phyloP scores from a whole-genome alignment of 2,797 vertebrate genomes.

The Poecilia gillii region DNA sequence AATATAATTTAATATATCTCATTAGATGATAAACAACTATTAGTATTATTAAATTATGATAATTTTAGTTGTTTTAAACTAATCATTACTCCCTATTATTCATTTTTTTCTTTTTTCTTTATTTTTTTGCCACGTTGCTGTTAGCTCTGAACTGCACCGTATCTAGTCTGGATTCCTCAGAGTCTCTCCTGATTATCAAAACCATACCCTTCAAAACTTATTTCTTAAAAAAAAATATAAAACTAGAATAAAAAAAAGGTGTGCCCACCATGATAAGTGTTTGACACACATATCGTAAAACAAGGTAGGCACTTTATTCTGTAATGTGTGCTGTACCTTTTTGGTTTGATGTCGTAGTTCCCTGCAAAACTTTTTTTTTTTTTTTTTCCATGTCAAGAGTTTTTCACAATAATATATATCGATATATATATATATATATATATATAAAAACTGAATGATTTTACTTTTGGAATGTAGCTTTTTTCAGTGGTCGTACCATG shows the following conservation, averaged over 20 bases:
- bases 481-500: slow-evolving; percentile 70
- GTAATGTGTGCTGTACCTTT: slow-evolving; percentile 61
- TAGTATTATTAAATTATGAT: background rate
- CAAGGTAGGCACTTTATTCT: slow-evolving; percentile 55
- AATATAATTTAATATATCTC: background rate
- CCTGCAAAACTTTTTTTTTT: slow-evolving; percentile 49
- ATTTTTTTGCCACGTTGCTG: slow-evolving; percentile 7
- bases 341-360: slow-evolving; percentile 62
- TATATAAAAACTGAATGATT: slow-evolving; percentile 53
- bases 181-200: slow-evolving; percentile 39
- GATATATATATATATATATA: slow-evolving; percentile 26
- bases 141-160: slow-evolving; percentile 31
- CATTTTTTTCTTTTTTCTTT: background rate
- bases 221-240: slow-evolving; percentile 9
- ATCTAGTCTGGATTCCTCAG: slow-evolving; percentile 27
- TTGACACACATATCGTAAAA: slow-evolving; percentile 63
- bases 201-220: slow-evolving; percentile 32
- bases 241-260: background rate
- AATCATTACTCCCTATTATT: background rate
- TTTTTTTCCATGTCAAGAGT: slow-evolving; percentile 53
- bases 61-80: background rate
- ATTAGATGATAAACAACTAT: background rate
- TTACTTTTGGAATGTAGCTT: slow-evolving; percentile 80
- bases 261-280: slow-evolving; percentile 46
- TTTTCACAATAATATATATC: slow-evolving; percentile 65